Percentiles rank a stretch among this genome's conserved stretches.
Conservation (phyloP, 1,140 invertebrate genomes). For the Coelopa frigida region DNA sequence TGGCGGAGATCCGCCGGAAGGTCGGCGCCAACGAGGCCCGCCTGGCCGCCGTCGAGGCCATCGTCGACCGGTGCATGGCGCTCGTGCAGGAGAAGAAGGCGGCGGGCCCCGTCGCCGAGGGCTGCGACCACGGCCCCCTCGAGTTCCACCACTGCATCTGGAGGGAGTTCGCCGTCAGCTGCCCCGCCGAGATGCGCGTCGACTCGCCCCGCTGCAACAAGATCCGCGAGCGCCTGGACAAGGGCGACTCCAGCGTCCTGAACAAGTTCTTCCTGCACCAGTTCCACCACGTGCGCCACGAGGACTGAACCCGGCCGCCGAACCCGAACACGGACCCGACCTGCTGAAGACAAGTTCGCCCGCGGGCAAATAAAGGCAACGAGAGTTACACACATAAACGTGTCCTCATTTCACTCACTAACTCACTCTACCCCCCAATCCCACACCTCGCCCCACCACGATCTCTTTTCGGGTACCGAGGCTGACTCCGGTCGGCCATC, state of each 20-base stretch:
- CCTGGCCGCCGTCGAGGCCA: background rate
- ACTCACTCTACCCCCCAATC: no score
- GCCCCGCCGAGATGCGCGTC: slow-evolving; percentile 13
- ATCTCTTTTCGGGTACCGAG: no score
- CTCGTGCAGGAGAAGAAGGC: background rate
- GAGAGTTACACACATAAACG: no score
- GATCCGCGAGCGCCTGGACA: slow-evolving; percentile 8
- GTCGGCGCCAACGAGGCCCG: slow-evolving; percentile 6
- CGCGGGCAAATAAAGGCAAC: no score
- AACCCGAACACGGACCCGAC: no score
- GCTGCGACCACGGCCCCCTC: slow-evolving; percentile 10
- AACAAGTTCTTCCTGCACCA: slow-evolving; percentile 11
- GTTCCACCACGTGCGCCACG: slow-evolving; percentile 3
- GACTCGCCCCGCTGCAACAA: slow-evolving; percentile 11
- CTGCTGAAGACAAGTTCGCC: no score
- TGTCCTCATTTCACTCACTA: no score
- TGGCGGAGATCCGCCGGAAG: background rate
- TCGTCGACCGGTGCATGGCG: slow-evolving; percentile 13
- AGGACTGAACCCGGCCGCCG: no score
- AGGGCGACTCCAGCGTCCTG: slow-evolving; percentile 8
- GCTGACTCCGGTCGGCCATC: no score
- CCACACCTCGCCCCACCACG: no score
- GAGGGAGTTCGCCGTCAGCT: slow-evolving; percentile 12
- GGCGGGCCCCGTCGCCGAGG: background rate
- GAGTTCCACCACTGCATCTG: slow-evolving; percentile 14